Base-by-base conservation (phyloP, 1,140 invertebrate species). In the Druon quercuslanigerum region DNA sequence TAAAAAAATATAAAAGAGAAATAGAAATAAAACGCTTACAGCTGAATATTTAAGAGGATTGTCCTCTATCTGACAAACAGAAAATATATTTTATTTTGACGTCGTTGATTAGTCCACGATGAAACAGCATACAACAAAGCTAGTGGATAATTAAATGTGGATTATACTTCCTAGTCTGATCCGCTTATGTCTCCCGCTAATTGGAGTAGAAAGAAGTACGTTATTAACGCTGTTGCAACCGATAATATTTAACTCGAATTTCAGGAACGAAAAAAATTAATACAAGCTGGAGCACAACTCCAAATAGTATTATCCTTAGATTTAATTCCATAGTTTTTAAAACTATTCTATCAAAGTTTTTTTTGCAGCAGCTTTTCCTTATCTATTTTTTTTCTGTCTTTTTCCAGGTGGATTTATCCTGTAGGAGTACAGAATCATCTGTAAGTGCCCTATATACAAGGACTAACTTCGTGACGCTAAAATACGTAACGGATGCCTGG, bases 401-500 rank as follows among this genome's bases (percentile, higher is more conserved):
- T 86, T 93, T 93, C 60, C 93, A 98, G 97, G 96, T 95, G 84
- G 96, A 98, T 91, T 93, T 98, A 77, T 96, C 96, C 54, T 98
- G 97, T 91, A 94, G 96, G 74, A 96, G 97, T 92, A 98, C 97
- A 72, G 95, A 96, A 88, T 94, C 96, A 90, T 95, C 95, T 80
- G 95, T 98, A 72, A 96, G 96, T 75, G 94, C 95, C 75, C 95
- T 98, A 89, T 96, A 96, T 92, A 98, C 96, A 50, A 94, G 96
- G 82, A 97, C 96, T 87, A 98, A 98, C 93, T 97, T 96, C 91
- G 96, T 98, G 78, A 98, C 97, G 25, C 93, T 98, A 79, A 97
- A 97, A 91, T 98, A 98, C 93, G 95, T 97, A 85, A 98, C 97
- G 52, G 97, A 98, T 92, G 94, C 93, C 85, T 98, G 96, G 96